phyloP scores from a whole-genome alignment of 1,140 invertebrate species.

The Zaprionus vittiger region DNA sequence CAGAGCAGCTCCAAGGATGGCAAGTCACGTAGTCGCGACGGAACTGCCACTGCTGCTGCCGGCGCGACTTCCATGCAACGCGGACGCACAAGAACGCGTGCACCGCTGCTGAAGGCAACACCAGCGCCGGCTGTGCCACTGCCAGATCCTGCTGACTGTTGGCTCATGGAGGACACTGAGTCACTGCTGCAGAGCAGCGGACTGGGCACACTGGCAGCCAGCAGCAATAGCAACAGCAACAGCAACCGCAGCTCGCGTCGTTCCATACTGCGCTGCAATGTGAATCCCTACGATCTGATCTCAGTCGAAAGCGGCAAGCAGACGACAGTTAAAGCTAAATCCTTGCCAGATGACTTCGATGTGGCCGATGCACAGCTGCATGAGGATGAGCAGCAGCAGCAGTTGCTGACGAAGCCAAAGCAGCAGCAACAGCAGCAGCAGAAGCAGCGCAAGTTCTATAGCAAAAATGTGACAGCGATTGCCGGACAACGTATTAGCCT shows the following conservation, averaged over 20 bases:
- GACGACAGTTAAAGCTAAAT: slow-evolving; percentile 18
- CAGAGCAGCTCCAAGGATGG: slow-evolving; percentile 31
- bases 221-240: slow-evolving; percentile 25
- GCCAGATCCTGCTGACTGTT: slow-evolving; percentile 84
- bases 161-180: slow-evolving; percentile 77
- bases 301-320: slow-evolving; percentile 71
- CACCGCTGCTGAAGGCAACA: background rate
- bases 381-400: slow-evolving; percentile 55
- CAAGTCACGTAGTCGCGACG: slow-evolving; percentile 43
- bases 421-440: slow-evolving; percentile 27
- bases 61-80: slow-evolving; percentile 2
- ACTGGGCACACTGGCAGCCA: slow-evolving; percentile 11
- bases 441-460: slow-evolving; percentile 77
- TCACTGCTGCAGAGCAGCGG: slow-evolving; percentile 85
- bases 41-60: slow-evolving; percentile 7
- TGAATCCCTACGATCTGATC: slow-evolving; percentile 93
- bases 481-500: slow-evolving; percentile 86
- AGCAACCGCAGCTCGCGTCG: slow-evolving; percentile 76
- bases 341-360: slow-evolving; percentile 70
- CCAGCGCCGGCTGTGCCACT: slow-evolving; percentile 47
- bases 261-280: slow-evolving; percentile 93
- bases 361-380: slow-evolving; percentile 74
- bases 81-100: background rate
- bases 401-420: slow-evolving; percentile 16
- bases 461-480: slow-evolving; percentile 85